phyloP scores from a whole-genome alignment of 2,888 invertebrate genomes.

The Leptinotarsa peninsularis region DNA sequence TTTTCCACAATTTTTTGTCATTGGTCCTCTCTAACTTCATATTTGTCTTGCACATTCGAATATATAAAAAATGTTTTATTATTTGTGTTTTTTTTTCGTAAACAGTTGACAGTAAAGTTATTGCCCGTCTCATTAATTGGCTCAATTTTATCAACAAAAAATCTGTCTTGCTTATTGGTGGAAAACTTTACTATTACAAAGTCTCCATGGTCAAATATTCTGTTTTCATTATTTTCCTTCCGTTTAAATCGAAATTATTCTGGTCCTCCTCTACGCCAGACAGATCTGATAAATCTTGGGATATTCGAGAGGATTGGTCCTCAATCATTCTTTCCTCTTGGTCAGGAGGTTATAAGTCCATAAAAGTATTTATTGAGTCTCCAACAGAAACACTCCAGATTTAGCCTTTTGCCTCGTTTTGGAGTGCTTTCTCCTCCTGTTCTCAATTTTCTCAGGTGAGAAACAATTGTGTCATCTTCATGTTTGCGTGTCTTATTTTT shows the following conservation, averaged over 20 bases:
- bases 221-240: conserved; percentile 29
- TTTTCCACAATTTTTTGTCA: too few species aligned
- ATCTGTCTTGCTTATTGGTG: conserved; percentile 29
- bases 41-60: conserved; percentile 29
- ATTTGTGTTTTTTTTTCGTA: conserved; percentile 32
- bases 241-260: conserved; percentile 25
- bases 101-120: conserved; percentile 32
- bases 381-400: too few species aligned
- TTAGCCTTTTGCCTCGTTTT: too few species aligned
- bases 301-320: too few species aligned
- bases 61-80: conserved; percentile 32
- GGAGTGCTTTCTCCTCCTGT: too few species aligned
- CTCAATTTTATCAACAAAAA: conserved; percentile 27
- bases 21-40: background rate
- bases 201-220: conserved; percentile 14
- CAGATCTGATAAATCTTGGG: background rate
- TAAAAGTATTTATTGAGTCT: too few species aligned
- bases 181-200: conserved; percentile 31
- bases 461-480: too few species aligned
- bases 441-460: too few species aligned
- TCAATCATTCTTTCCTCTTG: too few species aligned
- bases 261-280: conserved; percentile 27
- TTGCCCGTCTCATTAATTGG: conserved; percentile 24
- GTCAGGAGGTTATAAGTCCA: too few species aligned
- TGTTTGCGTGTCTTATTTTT: conserved; percentile 19